Evolutionary conservation across 2,113 vertebrate species (phyloP), one percentile per base, ranked within the genome.

Genomic region (Chloropsis cyanopogon): DNA sequence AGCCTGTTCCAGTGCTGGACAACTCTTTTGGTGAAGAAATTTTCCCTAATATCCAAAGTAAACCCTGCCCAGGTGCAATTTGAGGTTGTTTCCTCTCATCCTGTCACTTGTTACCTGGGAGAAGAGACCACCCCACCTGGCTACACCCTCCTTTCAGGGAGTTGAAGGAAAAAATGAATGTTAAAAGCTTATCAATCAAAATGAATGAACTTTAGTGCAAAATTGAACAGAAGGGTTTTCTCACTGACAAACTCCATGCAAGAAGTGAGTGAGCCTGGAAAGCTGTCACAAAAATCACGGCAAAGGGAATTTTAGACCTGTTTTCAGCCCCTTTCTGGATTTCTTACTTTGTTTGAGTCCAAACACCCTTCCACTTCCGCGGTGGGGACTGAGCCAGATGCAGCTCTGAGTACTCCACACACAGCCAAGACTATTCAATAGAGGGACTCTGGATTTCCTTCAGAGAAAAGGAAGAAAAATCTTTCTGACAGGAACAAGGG

Each of bases 331-430:
- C 14, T 24, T 66, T 53, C 71, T 35, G 39, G 7, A 9, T 82
- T 72, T 63, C 42, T 65, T 26, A 7, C 60, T 82, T 12, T 4
- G 0, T 37, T 68, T 23, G 66, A 28, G 16, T 29, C 37, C 65
- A 42, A 31, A 47, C 28, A 10, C 2, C 0, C 35, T 47, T 56
- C 37, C 20, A 59, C 1, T 7, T 11, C 19, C 39, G 8, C 0
- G 2, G 7, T 13, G 9, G 0, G 6, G 60, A 12, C n/a, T 5
- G 69, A 84, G 56, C 19, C 69, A 57, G 68, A 4, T 18, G 28
- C 39, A 20, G 5, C 65, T 39, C 46, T 7, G 9, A 16, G 52
- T 8, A 26, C 33, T 42, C 56, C n/a, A 2, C 11, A 2, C 1
- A 23, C 6, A 31, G 35, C n/a, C 35, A 9, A 24, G 44, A 11